Base-by-base conservation (phyloP, 64 coral and sea anemone species). In the Dendrophyllia cribrosa region DNA sequence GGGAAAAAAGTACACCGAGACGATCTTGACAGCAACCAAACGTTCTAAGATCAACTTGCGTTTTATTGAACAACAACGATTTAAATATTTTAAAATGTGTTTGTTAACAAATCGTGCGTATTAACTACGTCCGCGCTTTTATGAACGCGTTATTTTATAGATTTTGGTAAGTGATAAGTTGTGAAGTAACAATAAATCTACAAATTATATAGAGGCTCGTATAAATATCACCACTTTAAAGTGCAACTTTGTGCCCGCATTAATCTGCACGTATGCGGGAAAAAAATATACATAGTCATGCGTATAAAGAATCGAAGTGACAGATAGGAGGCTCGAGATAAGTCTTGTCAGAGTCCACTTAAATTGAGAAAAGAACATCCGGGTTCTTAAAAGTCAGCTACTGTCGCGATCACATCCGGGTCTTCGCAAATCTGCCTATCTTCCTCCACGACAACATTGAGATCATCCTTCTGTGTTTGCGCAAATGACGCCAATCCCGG, bases 401-500 rank as follows among this genome's bases (percentile, higher is more conserved):
- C 52, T 9, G 78, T 86, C 12, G 91, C 91, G 23, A 93, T 48
- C 0, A 93, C 88, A 76, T 91, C 76, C 10, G 67, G 44, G 45
- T 89, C 79, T 51, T 88, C 77, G 47, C 61, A 75, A 11, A 23
- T 24, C 45, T 49, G 60, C 10, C 66, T 87, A 0, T 23, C n/a
- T 6, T 69, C 48, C 16, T 88, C 20, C 3, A 75, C 67, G 9
- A 87, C 82, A 12, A 79, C 65, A 13, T 70, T 19, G 3, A 60
- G 19, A 0, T 19, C 71, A 4, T 48, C 25, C 7, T 51, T 49
- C 5, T 73, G 23, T 19, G 50, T 11, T 20, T 93, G 69, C 19
- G 92, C 95, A 60, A 97, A 92, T 0, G 88, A 91, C 19, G 75
- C 58, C 10, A 94, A 74, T 5, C 92, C 92, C 14, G 95, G 95